These are phyloP conservation scores for Spilosoma lubricipeda DNA, from an alignment of 2,888 invertebrate species.

Conservation along the genomic window DNA sequence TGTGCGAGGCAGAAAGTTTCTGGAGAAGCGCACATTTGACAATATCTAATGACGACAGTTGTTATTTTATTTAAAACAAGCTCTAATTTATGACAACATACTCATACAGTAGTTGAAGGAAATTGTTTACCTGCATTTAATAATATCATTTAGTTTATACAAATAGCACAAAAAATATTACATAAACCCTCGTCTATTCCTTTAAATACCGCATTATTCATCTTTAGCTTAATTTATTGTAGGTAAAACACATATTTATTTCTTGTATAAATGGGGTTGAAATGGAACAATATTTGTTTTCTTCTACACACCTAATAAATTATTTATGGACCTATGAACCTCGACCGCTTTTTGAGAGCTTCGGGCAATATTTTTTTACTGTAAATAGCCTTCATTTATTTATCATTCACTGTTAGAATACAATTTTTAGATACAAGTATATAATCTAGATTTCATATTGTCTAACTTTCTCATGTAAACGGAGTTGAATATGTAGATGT, in stretches of 20 bases:
- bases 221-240: constrained; percentile 21
- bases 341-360: constrained; percentile 23
- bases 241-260: constrained; percentile 23
- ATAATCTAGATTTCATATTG: neutral
- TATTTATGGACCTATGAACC: constrained; percentile 29
- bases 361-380: constrained; percentile 25
- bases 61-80: neutral
- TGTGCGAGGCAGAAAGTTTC: too few species aligned
- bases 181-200: neutral
- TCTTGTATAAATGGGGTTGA: constrained; percentile 21
- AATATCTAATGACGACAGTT: neutral
- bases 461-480: neutral
- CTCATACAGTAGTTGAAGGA: neutral
- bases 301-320: constrained; percentile 37
- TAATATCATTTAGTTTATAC: neutral
- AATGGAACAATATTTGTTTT: constrained; percentile 34
- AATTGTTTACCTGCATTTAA: neutral
- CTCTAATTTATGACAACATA: neutral
- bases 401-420: constrained; percentile 8
- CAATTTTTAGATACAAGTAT: neutral
- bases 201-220: constrained; percentile 12
- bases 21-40: too few species aligned
- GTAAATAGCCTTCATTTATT: constrained; percentile 24
- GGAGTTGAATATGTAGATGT: too few species aligned
- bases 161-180: neutral